A percentile compares a stretch with the other conserved stretches of the same genome.
Evolutionary conservation across 2,113 vertebrate genomes (phyloP).

Genomic region (Ivindomyrus marchei): DNA sequence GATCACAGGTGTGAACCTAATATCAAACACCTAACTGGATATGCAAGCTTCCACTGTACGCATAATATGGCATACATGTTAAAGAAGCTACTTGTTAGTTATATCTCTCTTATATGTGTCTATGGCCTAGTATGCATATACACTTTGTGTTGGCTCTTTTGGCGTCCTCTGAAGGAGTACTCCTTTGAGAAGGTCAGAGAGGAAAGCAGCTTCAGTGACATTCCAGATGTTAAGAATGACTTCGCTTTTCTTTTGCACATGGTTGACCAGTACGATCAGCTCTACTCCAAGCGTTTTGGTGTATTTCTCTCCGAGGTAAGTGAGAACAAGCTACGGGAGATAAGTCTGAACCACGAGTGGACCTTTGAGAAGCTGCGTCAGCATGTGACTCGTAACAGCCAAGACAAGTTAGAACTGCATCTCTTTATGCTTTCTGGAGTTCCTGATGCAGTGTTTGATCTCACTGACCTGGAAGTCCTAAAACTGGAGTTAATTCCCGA

Average conservation of each 20-base stretch:
- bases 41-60: slow-evolving; percentile 77
- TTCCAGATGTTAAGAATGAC: slow-evolving; percentile 95
- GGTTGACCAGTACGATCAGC: slow-evolving; percentile 94
- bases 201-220: slow-evolving; percentile 96
- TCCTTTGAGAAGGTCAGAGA: slow-evolving; percentile 96
- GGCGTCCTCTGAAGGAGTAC: slow-evolving; percentile 89
- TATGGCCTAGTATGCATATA: slow-evolving; percentile 92
- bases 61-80: slow-evolving; percentile 98
- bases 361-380: slow-evolving; percentile 89
- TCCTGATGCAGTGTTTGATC: slow-evolving; percentile 86
- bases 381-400: slow-evolving; percentile 77
- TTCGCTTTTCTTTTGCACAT: slow-evolving; percentile 97
- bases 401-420: slow-evolving; percentile 86
- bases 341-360: slow-evolving; percentile 97
- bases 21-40: slow-evolving; percentile 81
- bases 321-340: slow-evolving; percentile 91
- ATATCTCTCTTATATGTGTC: slow-evolving; percentile 85
- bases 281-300: slow-evolving; percentile 92
- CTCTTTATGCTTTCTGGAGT: slow-evolving; percentile 91
- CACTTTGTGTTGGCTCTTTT: slow-evolving; percentile 90
- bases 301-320: slow-evolving; percentile 94
- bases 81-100: slow-evolving; percentile 86
- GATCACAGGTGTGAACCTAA: slow-evolving; percentile 71
- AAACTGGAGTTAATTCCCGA: slow-evolving; percentile 94
- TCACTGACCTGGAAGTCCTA: slow-evolving; percentile 84